phyloP scores from a whole-genome alignment of 2,113 vertebrate genomes.

The Cheilinus undulatus region DNA sequence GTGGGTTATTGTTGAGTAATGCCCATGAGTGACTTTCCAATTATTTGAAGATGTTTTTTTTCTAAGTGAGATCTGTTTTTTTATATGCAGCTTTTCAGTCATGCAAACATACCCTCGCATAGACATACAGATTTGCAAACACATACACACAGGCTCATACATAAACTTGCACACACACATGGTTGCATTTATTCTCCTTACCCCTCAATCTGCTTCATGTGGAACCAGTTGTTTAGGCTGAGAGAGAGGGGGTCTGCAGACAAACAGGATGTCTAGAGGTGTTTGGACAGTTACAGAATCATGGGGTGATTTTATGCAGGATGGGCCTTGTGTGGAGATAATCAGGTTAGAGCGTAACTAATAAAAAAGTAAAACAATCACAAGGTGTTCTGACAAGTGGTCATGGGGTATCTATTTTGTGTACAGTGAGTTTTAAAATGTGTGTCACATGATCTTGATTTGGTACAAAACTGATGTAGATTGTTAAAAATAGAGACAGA shows the following conservation, averaged over 20 bases:
- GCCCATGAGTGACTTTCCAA: constrained; percentile 56
- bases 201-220: constrained; percentile 80
- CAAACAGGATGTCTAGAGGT: constrained; percentile 82
- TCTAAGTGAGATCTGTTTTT: neutral
- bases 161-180: constrained; percentile 78
- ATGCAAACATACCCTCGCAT: constrained; percentile 50
- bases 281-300: constrained; percentile 67
- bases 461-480: no score
- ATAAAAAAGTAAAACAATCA: no score
- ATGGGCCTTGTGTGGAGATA: neutral
- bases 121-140: constrained; percentile 29
- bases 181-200: constrained; percentile 79
- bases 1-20: constrained; percentile 53
- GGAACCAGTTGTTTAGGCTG: constrained; percentile 80
- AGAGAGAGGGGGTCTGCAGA: constrained; percentile 65
- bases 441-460: no score
- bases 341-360: constrained; percentile 8
- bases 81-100: constrained; percentile 31
- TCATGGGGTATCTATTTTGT: no score
- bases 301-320: constrained; percentile 20
- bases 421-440: no score
- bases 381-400: no score
- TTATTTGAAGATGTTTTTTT: constrained; percentile 43
- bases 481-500: no score
- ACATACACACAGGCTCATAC: constrained; percentile 45